Evolutionary conservation across 2,888 invertebrate genomes (phyloP).

Genomic region (Mesorhabditis sp.): DNA sequence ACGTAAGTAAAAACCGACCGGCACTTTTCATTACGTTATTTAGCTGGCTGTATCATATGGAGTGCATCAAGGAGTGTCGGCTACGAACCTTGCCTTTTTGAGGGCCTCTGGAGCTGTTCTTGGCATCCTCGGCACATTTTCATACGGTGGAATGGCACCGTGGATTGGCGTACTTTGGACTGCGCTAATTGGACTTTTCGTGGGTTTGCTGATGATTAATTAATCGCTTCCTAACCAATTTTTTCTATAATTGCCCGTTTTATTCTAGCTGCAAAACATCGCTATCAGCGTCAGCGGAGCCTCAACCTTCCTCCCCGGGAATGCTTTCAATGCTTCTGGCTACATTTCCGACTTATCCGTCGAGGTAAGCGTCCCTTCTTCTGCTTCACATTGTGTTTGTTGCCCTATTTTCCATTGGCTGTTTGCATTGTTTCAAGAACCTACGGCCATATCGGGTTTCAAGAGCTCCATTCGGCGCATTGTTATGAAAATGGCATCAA

Average conservation of each 20-base stretch:
- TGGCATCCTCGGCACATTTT: conserved; percentile 34
- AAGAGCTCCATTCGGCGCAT: no score
- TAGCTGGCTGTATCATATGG: conserved; percentile 45
- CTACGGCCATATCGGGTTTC: no score
- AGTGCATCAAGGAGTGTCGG: conserved; percentile 37
- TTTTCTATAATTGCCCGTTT: conserved; percentile 8
- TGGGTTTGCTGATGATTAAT: conserved; percentile 13
- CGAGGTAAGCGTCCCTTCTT: not conserved
- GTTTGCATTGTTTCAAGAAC: no score
- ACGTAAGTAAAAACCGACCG: conserved; percentile 23
- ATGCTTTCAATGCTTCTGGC: conserved; percentile 38
- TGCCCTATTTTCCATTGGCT: no score
- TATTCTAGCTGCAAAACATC: conserved; percentile 44
- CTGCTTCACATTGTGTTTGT: no score
- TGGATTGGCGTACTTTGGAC: conserved; percentile 39
- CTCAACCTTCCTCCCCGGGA: conserved; percentile 46
- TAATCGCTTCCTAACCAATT: conserved; percentile 8
- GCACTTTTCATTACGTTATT: not conserved
- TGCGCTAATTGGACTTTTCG: conserved; percentile 40
- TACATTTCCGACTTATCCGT: conserved; percentile 19
- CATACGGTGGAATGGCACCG: conserved; percentile 26
- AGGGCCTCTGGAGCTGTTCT: conserved; percentile 32
- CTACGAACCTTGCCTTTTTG: conserved; percentile 34
- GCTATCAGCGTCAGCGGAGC: conserved; percentile 38
- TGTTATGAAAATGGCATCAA: no score